Percentiles rank a stretch among this genome's conserved stretches.
Evolutionary conservation across 2,113 vertebrate species (phyloP).

Genomic region (Oryctolagus cuniculus): mOryCun1.1 NC_091441.1:17687001-17687500

Average conservation of each 20-base stretch:
- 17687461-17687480: not conserved
- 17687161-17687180: not conserved
- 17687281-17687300: not conserved
- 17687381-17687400: not conserved
- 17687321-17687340: not conserved
- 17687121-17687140: not conserved
- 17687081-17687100: constrained; percentile 23
- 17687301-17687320: not conserved
- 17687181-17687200: not conserved
- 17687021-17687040: not conserved
- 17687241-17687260: not conserved
- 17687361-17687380: not conserved
- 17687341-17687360: not conserved
- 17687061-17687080: constrained; percentile 6
- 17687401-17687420: not conserved
- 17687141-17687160: not conserved
- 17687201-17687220: not conserved
- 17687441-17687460: not conserved
- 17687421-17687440: not conserved
- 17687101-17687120: not conserved
- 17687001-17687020: not conserved
- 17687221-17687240: not conserved
- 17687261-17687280: not conserved
- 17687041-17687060: not conserved
- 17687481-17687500: not conserved